Conservation (phyloP, 2,113 vertebrate genomes). For the Hippoglossus stenolepis region DNA sequence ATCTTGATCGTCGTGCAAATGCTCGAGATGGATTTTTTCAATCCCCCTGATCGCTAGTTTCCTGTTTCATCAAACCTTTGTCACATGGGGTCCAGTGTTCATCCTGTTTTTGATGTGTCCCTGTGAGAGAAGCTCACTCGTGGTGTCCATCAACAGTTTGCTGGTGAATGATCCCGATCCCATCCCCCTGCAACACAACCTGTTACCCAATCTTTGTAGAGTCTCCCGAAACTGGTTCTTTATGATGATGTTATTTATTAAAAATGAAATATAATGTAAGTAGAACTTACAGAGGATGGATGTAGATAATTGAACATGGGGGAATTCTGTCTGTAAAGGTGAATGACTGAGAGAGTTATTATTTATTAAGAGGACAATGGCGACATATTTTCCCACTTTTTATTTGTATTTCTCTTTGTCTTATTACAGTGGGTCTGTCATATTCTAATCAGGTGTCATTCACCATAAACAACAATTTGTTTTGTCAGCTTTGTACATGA, state of each 20-base stretch:
- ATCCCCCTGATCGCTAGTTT: neutral
- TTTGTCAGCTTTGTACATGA: conserved; percentile 51
- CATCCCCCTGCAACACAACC: conserved; percentile 30
- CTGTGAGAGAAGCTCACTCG: conserved; percentile 25
- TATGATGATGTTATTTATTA: conserved; percentile 59
- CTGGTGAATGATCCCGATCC: conserved; percentile 33
- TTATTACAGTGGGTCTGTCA: neutral
- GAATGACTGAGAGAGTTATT: conserved; percentile 7
- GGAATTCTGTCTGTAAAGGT: conserved; percentile 25
- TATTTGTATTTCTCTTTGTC: neutral
- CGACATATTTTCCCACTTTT: neutral
- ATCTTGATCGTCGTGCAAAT: conserved; percentile 1
- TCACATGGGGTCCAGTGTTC: neutral
- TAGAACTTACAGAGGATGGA: conserved; percentile 41
- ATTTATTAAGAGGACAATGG: neutral
- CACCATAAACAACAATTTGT: neutral
- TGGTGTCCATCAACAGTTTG: conserved; percentile 15
- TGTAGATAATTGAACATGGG: conserved; percentile 16
- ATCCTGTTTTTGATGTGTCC: conserved; percentile 11
- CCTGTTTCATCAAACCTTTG: neutral
- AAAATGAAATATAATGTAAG: conserved; percentile 55
- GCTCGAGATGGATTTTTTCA: neutral
- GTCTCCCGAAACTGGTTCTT: conserved; percentile 51
- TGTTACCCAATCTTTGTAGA: conserved; percentile 63
- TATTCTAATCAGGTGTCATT: conserved; percentile 8